Base-by-base conservation (phyloP, 2,113 vertebrate species). In the Albula glossodonta region DNA sequence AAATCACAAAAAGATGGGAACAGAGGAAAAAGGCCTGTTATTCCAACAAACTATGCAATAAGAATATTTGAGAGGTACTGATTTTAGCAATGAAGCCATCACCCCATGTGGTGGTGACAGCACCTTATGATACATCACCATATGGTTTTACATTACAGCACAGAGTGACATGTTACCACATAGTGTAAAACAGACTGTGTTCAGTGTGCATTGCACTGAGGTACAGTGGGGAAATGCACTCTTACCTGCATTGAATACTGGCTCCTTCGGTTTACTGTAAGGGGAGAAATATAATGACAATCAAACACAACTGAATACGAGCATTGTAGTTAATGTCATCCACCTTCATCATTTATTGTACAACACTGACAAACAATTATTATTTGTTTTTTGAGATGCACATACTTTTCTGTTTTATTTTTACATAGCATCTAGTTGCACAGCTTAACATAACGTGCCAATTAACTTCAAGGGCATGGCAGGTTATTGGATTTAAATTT, bases 171-270 rank as follows among this genome's bases (percentile, higher is more conserved):
- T 12, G 53, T 56, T 56, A 56, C 1, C 31, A 41, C 31, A 41
- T 41, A 41, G 53, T 8, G 10, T 15, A 19, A 5, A 50, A 10
- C 12, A 77, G 53, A 63, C 6, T 79, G 50, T 41, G 51, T 41
- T 13, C 56, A 25, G 4, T 1, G 22, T 22, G 4, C 63, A n/a
- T 8, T 5, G 4, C 19, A 13, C 7, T 60, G 10, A 60, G 9
- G 11, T 60, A 15, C 57, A 66, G 60, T 60, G 10, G 60, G 83
- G 51, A 77, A 50, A 3, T 49, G 83, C 53, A 81, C 82, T 95
- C 97, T 96, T 97, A 99, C 98, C 98, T 96, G 97, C 95, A 86
- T 97, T 99, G 96, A 99, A 99, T 86, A 99, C 95, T 8, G 98
- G 97, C 78, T 99, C 98, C 96, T 96, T 99, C 93, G 96, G 97